These are phyloP conservation scores for Diaprepes abbreviatus DNA, from an alignment of 2,888 invertebrate species.

Conservation along the genomic window DNA sequence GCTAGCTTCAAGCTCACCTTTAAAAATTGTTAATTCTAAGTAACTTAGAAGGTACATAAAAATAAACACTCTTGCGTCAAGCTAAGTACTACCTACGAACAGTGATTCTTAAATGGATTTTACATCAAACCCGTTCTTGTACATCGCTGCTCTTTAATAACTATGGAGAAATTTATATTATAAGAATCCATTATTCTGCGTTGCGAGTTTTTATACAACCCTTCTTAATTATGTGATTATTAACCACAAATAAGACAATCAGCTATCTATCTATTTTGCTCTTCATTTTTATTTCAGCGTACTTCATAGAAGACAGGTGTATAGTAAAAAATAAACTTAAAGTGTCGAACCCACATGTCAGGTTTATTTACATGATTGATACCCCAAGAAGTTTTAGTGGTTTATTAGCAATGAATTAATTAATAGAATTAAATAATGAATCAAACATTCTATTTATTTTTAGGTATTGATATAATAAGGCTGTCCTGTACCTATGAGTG, in stretches of 20 bases:
- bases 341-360: too few species aligned
- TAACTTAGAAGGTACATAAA: conserved; percentile 35
- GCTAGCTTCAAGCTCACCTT: not conserved
- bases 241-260: conserved; percentile 20
- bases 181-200: conserved; percentile 41
- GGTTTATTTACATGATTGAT: too few species aligned
- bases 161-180: conserved; percentile 38
- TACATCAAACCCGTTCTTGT: conserved; percentile 42
- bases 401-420: too few species aligned
- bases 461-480: too few species aligned
- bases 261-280: not conserved
- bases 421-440: too few species aligned
- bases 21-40: conserved; percentile 35
- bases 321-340: too few species aligned
- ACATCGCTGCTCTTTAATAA: conserved; percentile 38
- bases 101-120: conserved; percentile 46
- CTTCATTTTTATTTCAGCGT: too few species aligned
- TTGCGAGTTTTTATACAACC: conserved; percentile 35
- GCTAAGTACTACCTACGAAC: conserved; percentile 44
- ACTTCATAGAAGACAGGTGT: too few species aligned
- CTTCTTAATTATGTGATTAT: conserved; percentile 38
- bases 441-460: too few species aligned
- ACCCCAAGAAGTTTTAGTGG: too few species aligned
- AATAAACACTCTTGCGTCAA: conserved; percentile 32
- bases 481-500: too few species aligned